Evolutionary conservation across 2,113 vertebrate genomes (phyloP).

Genomic region (Phainopepla nitens): DNA sequence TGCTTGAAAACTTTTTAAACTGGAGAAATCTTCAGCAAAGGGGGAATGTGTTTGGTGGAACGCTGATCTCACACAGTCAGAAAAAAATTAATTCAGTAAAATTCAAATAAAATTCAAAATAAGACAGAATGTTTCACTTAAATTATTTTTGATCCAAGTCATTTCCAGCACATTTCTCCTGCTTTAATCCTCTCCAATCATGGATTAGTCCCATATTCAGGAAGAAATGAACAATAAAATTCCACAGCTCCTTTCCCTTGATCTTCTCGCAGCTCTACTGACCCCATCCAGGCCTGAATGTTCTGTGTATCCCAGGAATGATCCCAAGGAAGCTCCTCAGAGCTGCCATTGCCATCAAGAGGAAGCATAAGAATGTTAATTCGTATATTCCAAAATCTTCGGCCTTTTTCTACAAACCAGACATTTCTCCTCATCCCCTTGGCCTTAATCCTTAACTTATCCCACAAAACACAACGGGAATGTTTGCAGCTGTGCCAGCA

Average conservation of each 20-base stretch:
- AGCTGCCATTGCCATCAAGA: too few species aligned
- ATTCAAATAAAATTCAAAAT: background rate
- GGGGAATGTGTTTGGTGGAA: background rate
- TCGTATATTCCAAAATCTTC: background rate
- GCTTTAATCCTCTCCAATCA: background rate
- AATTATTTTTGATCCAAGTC: background rate
- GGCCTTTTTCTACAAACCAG: background rate
- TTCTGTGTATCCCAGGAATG: background rate
- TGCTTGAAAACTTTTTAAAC: background rate
- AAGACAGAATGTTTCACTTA: background rate
- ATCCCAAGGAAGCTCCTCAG: background rate
- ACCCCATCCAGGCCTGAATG: background rate
- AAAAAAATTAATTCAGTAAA: background rate
- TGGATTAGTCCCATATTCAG: background rate
- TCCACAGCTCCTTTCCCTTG: background rate
- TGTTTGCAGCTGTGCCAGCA: background rate
- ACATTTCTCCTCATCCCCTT: background rate
- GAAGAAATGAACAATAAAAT: background rate
- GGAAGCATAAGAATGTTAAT: fast-evolving
- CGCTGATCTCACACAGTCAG: background rate
- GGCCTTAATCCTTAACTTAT: background rate
- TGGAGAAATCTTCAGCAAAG: background rate
- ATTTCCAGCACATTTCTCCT: background rate
- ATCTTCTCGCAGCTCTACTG: background rate
- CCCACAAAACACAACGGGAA: background rate